Evolutionary conservation across 2,113 vertebrate species (phyloP), one percentile per base, ranked within the genome.

Genomic region (Austrofundulus limnaeus): DNA sequence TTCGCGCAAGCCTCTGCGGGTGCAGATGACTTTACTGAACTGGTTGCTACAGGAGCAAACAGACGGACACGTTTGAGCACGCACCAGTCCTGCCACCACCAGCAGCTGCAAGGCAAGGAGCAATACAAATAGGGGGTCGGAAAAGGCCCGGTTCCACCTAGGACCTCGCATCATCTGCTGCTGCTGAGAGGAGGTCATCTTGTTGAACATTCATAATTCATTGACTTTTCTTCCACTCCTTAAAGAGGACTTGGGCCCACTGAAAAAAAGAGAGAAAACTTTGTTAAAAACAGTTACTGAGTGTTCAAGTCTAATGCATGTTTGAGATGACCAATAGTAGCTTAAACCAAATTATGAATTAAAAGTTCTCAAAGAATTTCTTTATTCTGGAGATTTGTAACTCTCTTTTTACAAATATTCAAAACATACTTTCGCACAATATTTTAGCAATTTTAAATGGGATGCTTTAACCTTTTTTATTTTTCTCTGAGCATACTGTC

Each of bases 181-280:
- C 96, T 96, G 95, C 95, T 94, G 95, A 94, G 95, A 95, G 93
- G 96, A 98, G 94, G 93, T 97, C 97, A 99, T 99, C 94, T 97
- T 99, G 96, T 98, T 97, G 95, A 99, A 97, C 95, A 98, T 98
- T 97, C 96, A 99, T 99, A 98, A 95, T 99, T 99, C 94, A 92
- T 94, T 94, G 93, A 92, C 91, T 93, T 92, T 93, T 94, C 94
- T 93, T 94, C 93, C 94, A 94, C 89, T 92, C 92, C 91, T 89
- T 93, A 91, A 93, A 94, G 90, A 91, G 89, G 86, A 83, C 87
- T 93, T 89, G 70, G 92, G 75, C 93, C 90, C 71, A 87, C 89
- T 90, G 80, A 11, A 75, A 90, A 62, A 71, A 80, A 70, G 25
- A 7, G 25, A 7, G 25, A 70, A 34, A 59, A n/a, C 47, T 2